Percentiles rank a stretch among this genome's conserved stretches.
Evolutionary conservation across 2,797 vertebrate species (phyloP).

Genomic region (Champsocephalus gunnari): DNA sequence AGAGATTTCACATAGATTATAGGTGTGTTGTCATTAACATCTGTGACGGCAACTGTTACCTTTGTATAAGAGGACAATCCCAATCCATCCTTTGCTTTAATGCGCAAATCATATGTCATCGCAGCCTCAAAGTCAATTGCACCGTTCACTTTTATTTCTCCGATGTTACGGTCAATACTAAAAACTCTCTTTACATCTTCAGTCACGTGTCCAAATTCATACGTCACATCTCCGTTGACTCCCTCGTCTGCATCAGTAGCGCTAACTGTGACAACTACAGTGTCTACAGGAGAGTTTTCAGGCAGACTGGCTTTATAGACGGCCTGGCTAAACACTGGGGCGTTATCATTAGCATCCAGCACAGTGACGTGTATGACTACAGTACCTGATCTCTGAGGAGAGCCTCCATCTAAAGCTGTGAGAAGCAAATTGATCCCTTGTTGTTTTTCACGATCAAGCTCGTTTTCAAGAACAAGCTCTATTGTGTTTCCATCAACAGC

Average conservation of each 20-base stretch:
- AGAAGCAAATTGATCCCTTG: slow-evolving; percentile 51
- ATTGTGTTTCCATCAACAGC: slow-evolving; percentile 25
- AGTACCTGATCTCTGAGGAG: slow-evolving; percentile 31
- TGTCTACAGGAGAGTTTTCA: slow-evolving; percentile 56
- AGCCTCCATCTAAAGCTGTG: slow-evolving; percentile 46
- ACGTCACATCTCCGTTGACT: neutral
- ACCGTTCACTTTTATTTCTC: slow-evolving; percentile 59
- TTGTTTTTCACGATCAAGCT: slow-evolving; percentile 66
- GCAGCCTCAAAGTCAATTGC: slow-evolving; percentile 77
- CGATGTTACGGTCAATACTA: slow-evolving; percentile 46
- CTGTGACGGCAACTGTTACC: too few relatives aligned
- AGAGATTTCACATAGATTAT: slow-evolving; percentile 62
- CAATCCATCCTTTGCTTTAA: slow-evolving; percentile 75
- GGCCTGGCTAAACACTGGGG: slow-evolving; percentile 54
- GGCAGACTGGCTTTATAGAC: slow-evolving; percentile 67
- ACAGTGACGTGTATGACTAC: slow-evolving; percentile 15
- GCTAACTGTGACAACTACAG: neutral
- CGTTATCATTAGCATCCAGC: too few relatives aligned
- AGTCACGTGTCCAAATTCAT: slow-evolving; percentile 59
- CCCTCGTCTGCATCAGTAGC: slow-evolving; percentile 9
- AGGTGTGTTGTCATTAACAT: slow-evolving; percentile 72
- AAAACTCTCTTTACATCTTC: slow-evolving; percentile 57
- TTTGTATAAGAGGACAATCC: slow-evolving; percentile 53
- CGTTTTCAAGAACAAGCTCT: slow-evolving; percentile 61
- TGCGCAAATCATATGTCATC: slow-evolving; percentile 59